Base-by-base conservation (phyloP, 1,140 invertebrate genomes). In the Drosophila repletoides region DNA sequence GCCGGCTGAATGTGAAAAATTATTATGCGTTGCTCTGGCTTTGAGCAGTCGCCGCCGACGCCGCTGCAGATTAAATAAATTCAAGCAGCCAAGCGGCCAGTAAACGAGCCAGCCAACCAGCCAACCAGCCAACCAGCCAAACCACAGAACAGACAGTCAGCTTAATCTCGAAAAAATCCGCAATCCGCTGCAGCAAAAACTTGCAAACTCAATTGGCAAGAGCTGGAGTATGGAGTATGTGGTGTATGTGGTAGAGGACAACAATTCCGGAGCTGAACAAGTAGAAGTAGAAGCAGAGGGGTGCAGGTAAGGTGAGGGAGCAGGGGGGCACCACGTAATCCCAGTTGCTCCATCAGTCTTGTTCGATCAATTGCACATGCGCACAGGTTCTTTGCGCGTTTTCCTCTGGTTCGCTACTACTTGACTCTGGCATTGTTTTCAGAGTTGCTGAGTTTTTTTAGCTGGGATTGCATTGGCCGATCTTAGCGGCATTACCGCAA, bases 41-140 rank as follows among this genome's bases (percentile, higher is more conserved):
- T 73, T 88, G 74, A 80, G 61, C 69, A 69, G 76, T 70, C 65
- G 68, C 84, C 71, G 70, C 61, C 86, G 73, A 83, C 84, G 76
- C 76, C 68, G 75, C 74, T 70, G 72, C 72, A 84, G 87, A 88
- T 89, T 88, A 88, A 89, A 89, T 89, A 89, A 89, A 89, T 89
- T 89, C 83, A 58, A 76, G 59, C 59, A 48, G 43, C 38, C 28
- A 29, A 41, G 43, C 29, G 14, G 48, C 24, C 28, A 28, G 3
- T 29, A 46, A 34, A 49, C 26, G 49, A 56, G 67, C 14, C 24
- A 48, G 22, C n/a, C n/a, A 41, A 21, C 3, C 29, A 31, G 46
- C 38, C 60, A 29, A 46, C n/a, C n/a, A 9, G 7, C 6, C 26
- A 45, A 38, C n/a, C 29, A 9, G 31, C 6, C 10, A 43, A 9